phyloP scores from a whole-genome alignment of 2,797 vertebrate species.

The Thaleichthys pacificus region DNA sequence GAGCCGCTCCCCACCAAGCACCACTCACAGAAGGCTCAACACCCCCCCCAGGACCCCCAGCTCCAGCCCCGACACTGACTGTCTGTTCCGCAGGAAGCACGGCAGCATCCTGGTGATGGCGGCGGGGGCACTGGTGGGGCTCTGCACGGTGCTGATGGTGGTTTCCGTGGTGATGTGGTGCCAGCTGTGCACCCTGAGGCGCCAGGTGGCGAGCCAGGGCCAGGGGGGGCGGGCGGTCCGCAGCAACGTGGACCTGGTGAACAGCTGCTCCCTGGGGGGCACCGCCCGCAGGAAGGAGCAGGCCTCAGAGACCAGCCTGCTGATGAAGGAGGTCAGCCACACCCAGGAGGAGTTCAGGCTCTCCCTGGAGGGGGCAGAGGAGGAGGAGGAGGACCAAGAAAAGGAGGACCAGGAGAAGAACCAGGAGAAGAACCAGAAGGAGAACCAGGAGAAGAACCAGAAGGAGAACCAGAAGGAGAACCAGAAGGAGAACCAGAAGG shows the following conservation, averaged over 20 bases:
- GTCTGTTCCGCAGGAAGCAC: fast-evolving
- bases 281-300: conserved; percentile 7
- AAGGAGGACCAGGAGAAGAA: conserved; percentile 13
- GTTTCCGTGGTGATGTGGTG: conserved; percentile 33
- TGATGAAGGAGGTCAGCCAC: conserved; percentile 48
- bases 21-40: too few species aligned
- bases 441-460: conserved; percentile 3
- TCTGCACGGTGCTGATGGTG: conserved; percentile 43
- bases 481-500: not conserved
- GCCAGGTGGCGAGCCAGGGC: conserved; percentile 1
- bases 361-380: not conserved
- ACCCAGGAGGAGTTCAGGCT: conserved; percentile 17
- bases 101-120: not conserved
- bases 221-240: not conserved
- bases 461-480: conserved; percentile 14
- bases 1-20: too few species aligned
- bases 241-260: conserved; percentile 33
- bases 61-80: fast-evolving
- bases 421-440: not conserved
- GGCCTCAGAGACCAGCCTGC: conserved; percentile 38
- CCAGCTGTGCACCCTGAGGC: conserved; percentile 51
- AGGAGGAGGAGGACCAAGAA: not conserved
- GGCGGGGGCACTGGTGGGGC: conserved; percentile 33
- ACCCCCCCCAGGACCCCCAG: too few species aligned
- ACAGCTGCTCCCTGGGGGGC: conserved; percentile 28